phyloP scores from a whole-genome alignment of 2,113 vertebrate genomes.

The Willisornis vidua region DNA sequence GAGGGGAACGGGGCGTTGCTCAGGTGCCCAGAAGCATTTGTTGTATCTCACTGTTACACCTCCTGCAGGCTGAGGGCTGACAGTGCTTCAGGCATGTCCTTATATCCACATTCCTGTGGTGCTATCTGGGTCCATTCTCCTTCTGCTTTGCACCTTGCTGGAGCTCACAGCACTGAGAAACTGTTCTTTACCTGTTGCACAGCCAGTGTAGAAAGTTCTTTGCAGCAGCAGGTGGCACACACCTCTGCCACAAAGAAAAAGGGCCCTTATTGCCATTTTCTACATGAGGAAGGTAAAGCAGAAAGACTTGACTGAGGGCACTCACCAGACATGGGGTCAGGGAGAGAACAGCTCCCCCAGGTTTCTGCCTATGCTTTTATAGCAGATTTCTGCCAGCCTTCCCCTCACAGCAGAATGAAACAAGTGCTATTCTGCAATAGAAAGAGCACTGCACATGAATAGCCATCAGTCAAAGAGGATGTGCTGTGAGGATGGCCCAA shows the following conservation, averaged over 20 bases:
- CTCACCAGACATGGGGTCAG: neutral
- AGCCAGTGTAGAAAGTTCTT: neutral
- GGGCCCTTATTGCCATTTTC: neutral
- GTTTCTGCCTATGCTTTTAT: neutral
- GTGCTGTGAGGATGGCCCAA: neutral
- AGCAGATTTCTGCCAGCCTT: neutral
- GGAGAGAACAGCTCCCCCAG: neutral
- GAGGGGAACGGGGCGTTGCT: neutral
- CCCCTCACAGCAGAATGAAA: neutral
- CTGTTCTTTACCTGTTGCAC: neutral
- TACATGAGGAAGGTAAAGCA: neutral
- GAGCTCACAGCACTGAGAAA: neutral
- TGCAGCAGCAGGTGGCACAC: neutral
- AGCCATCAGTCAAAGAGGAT: constrained; percentile 19
- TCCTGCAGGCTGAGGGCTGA: neutral
- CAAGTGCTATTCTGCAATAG: neutral
- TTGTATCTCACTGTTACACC: rapidly evolving
- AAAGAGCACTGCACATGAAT: neutral
- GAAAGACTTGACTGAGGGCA: neutral
- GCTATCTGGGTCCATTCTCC: neutral
- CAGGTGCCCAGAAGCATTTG: neutral
- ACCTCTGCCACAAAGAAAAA: neutral
- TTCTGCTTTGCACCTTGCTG: neutral
- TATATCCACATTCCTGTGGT: no score
- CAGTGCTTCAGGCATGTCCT: neutral